Evolutionary conservation across 92 coral and sea anemone species (phyloP).

Genomic region (Parazoanthus atlanticus): DNA sequence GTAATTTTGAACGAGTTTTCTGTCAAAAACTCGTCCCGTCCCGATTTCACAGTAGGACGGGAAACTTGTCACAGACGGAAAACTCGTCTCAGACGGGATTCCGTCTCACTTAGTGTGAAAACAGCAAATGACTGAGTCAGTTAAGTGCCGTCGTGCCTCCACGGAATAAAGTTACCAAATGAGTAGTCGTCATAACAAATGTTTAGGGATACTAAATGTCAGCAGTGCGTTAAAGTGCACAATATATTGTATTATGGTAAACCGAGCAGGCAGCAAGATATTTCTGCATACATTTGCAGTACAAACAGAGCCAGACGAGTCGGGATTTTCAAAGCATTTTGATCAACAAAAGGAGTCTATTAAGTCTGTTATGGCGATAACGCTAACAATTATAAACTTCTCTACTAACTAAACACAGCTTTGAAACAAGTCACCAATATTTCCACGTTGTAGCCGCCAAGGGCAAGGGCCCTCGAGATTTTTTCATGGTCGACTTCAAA

Average conservation of each 20-base stretch:
- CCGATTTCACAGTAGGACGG: too few species aligned
- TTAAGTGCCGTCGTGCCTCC: too few species aligned
- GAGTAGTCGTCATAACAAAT: background rate
- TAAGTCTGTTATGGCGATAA: constrained; percentile 11
- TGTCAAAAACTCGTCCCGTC: too few species aligned
- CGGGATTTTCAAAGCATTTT: constrained; percentile 39
- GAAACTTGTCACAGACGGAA: too few species aligned
- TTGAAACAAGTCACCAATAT: background rate
- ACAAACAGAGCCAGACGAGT: constrained; percentile 14
- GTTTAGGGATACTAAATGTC: background rate
- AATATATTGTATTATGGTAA: constrained; percentile 13
- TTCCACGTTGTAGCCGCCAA: background rate
- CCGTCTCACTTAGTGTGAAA: too few species aligned
- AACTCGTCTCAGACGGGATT: too few species aligned
- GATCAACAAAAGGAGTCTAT: constrained; percentile 26
- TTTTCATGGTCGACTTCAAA: constrained; percentile 6
- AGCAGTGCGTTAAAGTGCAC: background rate
- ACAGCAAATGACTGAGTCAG: too few species aligned
- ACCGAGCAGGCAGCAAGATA: constrained; percentile 15
- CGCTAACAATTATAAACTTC: background rate
- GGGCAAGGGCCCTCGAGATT: background rate
- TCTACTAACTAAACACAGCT: background rate
- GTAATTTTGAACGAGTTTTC: too few species aligned
- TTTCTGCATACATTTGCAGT: constrained; percentile 29
- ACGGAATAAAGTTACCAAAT: background rate